Percentiles rank a stretch among this genome's conserved stretches.
Conservation (phyloP, 2,797 vertebrate genomes). For the Characodon lateralis region DNA sequence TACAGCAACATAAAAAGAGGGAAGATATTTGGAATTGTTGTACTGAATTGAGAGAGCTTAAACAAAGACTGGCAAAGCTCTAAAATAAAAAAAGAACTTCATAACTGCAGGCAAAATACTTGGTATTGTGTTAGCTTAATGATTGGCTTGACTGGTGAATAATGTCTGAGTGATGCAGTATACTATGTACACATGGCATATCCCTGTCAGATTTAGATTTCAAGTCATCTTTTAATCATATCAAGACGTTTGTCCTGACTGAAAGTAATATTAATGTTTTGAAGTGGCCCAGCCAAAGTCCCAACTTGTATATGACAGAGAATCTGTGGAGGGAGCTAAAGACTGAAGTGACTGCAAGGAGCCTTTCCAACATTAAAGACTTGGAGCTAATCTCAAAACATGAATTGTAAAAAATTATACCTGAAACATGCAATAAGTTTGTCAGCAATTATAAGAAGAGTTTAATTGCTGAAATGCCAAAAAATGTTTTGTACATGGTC, state of each 20-base stretch:
- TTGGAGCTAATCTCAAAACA: not conserved
- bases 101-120: constrained; percentile 2
- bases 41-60: constrained; percentile 5
- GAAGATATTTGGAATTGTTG: constrained; percentile 14
- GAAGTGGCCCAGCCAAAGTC: no score
- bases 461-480: not conserved
- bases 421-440: not conserved
- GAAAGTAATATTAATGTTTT: no score
- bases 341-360: not conserved
- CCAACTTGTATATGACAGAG: not conserved
- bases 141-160: not conserved
- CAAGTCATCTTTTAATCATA: no score
- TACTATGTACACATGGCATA: not conserved
- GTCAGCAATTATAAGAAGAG: not conserved
- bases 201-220: not conserved
- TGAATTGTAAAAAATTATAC: not conserved
- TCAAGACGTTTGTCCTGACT: no score
- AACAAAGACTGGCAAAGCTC: constrained; percentile 8
- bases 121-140: not conserved
- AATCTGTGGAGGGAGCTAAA: not conserved
- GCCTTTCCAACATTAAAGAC: not conserved
- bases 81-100: not conserved
- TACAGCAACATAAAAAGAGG: constrained; percentile 21
- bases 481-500: not conserved
- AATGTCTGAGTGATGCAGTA: not conserved